These are phyloP conservation scores for Labrus mixtus DNA, from an alignment of 2,113 vertebrate species.

Conservation along the genomic window DNA sequence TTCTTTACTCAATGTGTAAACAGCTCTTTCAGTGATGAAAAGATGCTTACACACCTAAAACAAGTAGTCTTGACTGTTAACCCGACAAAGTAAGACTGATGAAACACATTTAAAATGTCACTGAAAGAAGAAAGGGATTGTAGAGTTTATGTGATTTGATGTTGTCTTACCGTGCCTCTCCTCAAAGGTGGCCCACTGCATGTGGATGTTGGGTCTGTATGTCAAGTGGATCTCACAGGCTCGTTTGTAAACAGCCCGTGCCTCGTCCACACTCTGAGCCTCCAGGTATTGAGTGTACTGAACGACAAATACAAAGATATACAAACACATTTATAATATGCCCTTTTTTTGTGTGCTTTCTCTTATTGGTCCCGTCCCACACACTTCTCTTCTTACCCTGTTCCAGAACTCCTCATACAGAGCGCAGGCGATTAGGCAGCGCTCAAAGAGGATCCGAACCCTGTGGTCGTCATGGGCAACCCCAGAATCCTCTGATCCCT, in stretches of 20 bases:
- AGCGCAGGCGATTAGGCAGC: conserved; percentile 89
- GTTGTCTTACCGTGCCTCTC: conserved; percentile 85
- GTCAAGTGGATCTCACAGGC: conserved; percentile 88
- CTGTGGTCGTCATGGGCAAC: conserved; percentile 72
- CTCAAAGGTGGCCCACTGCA: conserved; percentile 90
- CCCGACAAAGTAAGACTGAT: too few relatives aligned
- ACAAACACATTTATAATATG: not conserved
- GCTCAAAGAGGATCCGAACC: conserved; percentile 87
- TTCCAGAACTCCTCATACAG: conserved; percentile 91
- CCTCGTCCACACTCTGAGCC: conserved; percentile 78
- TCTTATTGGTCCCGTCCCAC: not conserved
- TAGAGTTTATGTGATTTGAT: not conserved
- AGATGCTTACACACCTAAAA: too few relatives aligned
- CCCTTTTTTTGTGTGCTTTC: not conserved
- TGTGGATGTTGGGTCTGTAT: conserved; percentile 86
- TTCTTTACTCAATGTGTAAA: too few relatives aligned
- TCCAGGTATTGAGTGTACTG: conserved; percentile 89
- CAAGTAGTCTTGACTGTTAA: too few relatives aligned
- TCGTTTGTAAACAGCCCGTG: conserved; percentile 81
- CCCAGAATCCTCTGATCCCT: conserved; percentile 23
- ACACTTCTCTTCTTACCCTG: conserved; percentile 78
- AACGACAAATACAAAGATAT: conserved; percentile 15
- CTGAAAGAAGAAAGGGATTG: not conserved
- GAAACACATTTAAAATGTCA: not conserved
- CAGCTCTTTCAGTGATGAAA: too few relatives aligned